These are phyloP conservation scores for Aphrophora alni DNA, from an alignment of 2,888 invertebrate species.

Conservation along the genomic window DNA sequence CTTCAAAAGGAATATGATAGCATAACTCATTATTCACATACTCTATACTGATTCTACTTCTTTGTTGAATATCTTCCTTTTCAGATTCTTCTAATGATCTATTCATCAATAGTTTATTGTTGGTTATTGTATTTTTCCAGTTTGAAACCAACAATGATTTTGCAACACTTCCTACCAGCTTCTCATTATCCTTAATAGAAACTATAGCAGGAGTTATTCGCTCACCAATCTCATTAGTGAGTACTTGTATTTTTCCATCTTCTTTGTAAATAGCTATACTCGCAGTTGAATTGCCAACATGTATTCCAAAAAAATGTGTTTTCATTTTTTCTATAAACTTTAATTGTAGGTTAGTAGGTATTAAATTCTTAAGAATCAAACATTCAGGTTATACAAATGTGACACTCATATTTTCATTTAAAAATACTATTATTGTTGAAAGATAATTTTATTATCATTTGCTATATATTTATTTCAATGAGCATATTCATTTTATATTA, in stretches of 20 bases:
- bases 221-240: conserved; percentile 83
- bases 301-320: background rate
- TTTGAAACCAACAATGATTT: background rate
- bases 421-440: too few relatives aligned
- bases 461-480: too few relatives aligned
- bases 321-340: too few relatives aligned
- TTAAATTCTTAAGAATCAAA: too few relatives aligned
- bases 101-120: background rate
- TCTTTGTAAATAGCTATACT: background rate
- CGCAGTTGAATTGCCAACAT: background rate
- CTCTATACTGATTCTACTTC: background rate
- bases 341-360: too few relatives aligned
- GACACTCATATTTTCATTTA: too few relatives aligned
- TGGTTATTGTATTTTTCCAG: background rate
- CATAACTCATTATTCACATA: background rate
- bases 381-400: too few relatives aligned
- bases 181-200: conserved; percentile 71
- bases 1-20: background rate
- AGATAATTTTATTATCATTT: too few relatives aligned
- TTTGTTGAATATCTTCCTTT: background rate
- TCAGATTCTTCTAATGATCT: background rate
- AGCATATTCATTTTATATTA: too few relatives aligned
- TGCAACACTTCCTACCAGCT: conserved; percentile 48
- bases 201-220: conserved; percentile 78
- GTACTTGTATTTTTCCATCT: conserved; percentile 62